Evolutionary conservation across 37 sponge, comb jelly and placozoan species (phyloP).

Genomic region (Dysidea cf. avara): DNA sequence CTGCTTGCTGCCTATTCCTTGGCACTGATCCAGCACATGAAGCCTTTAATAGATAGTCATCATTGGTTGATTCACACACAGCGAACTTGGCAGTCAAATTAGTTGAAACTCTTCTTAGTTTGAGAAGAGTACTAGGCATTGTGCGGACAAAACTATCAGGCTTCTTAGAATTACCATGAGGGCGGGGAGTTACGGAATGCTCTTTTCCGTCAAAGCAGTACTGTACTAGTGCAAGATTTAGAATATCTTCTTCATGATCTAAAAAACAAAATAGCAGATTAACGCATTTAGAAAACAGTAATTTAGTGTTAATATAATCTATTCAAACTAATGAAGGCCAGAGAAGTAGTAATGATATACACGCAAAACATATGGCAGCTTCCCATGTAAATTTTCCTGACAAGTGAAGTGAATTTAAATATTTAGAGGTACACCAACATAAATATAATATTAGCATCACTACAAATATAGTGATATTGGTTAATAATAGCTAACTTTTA

Average conservation of each 20-base stretch:
- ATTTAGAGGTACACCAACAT: no score
- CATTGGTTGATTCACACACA: neutral
- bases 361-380: no score
- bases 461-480: no score
- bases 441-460: no score
- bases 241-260: constrained; percentile 13
- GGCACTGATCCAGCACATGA: constrained; percentile 5
- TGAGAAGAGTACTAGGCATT: constrained; percentile 4
- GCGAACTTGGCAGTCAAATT: neutral
- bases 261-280: neutral
- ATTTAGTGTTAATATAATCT: no score
- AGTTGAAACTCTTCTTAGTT: neutral
- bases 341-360: no score
- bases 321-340: no score
- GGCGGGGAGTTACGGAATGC: neutral
- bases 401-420: no score
- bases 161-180: constrained; percentile 17
- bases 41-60: neutral
- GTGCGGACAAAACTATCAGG: neutral
- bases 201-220: neutral
- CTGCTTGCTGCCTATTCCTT: neutral
- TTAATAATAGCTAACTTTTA: no score
- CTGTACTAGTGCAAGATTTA: constrained; percentile 5
- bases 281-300: no score
- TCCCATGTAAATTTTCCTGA: no score